Evolutionary conservation across 2,113 vertebrate genomes (phyloP).

Genomic region (Rhombomys opimus): DNA sequence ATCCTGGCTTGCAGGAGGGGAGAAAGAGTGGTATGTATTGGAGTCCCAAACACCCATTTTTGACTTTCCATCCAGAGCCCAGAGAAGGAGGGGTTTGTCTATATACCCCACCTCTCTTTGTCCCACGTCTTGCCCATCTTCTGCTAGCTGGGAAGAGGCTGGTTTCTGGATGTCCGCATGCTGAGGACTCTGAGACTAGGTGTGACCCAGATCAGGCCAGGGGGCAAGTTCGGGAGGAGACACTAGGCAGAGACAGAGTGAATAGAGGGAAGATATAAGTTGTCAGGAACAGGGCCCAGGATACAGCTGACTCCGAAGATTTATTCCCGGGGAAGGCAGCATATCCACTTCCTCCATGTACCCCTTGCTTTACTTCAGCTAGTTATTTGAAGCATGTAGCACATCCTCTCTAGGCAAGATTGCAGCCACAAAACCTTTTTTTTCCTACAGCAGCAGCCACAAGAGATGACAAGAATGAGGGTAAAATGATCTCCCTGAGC

Average conservation of each 20-base stretch:
- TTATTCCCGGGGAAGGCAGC: background rate
- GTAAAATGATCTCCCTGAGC: constrained; percentile 7
- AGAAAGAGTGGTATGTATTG: rapidly evolving
- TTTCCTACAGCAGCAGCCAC: background rate
- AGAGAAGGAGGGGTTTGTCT: background rate
- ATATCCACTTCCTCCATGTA: background rate
- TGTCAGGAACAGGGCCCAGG: background rate
- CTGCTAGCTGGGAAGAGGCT: background rate
- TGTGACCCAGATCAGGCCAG: background rate
- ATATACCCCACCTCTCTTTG: rapidly evolving
- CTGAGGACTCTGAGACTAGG: background rate
- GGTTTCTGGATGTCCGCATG: background rate
- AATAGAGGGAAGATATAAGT: rapidly evolving
- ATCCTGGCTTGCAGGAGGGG: background rate
- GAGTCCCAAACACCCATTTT: background rate
- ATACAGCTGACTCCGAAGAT: background rate
- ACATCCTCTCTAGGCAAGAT: constrained; percentile 21
- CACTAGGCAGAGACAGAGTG: background rate
- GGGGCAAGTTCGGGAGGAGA: background rate
- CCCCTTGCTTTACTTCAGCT: background rate
- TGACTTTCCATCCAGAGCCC: background rate
- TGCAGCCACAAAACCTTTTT: background rate
- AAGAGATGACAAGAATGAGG: constrained; percentile 46
- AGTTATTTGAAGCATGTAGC: background rate
- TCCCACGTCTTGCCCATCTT: background rate